Evolutionary conservation across 2,797 vertebrate species (phyloP).

Genomic region (Sylvia borin): DNA sequence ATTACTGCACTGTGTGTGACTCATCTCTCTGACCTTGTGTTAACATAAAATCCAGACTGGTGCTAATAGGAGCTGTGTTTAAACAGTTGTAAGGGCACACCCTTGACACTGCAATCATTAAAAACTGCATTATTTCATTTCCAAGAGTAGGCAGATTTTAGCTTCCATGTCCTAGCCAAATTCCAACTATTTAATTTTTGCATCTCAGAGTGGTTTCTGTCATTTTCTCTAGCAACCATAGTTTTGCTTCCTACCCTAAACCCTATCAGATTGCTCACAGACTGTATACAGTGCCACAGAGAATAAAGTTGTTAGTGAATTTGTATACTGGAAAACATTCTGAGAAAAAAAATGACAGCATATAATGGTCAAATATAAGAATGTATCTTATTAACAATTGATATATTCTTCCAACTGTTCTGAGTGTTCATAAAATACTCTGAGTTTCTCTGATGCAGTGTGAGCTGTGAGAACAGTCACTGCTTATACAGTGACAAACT

Average conservation of each 20-base stretch:
- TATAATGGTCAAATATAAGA: background rate
- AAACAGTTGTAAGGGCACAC: background rate
- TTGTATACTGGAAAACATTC: background rate
- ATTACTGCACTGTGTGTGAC: background rate
- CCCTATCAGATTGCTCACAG: background rate
- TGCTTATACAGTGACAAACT: background rate
- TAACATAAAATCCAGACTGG: background rate
- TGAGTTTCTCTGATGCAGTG: background rate
- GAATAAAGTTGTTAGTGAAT: background rate
- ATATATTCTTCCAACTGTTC: background rate
- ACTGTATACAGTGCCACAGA: background rate
- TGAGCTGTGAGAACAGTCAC: background rate
- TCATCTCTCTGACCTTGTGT: background rate
- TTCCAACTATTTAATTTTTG: background rate
- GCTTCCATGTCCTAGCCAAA: background rate
- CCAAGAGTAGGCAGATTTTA: background rate
- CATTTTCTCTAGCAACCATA: background rate
- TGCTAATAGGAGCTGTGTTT: background rate
- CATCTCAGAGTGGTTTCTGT: background rate
- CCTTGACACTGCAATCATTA: background rate
- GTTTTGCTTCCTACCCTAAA: background rate
- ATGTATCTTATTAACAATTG: background rate
- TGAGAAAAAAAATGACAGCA: background rate
- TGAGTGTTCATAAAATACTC: background rate
- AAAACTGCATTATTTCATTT: background rate